phyloP scores from a whole-genome alignment of 1,140 invertebrate genomes.

The Drosophila setifemur region DNA sequence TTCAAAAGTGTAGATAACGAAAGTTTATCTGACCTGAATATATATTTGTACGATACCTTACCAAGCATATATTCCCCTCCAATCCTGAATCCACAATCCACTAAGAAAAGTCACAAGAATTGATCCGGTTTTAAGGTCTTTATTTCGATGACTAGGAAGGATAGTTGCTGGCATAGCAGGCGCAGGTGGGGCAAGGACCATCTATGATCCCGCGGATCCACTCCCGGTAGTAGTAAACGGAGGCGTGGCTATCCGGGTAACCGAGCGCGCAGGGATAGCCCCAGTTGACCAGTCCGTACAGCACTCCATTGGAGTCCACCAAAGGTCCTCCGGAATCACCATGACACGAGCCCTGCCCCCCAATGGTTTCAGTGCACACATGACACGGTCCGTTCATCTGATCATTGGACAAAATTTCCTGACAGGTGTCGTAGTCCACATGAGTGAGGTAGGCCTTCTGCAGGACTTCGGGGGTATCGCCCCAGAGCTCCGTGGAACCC shows the following conservation, averaged over 20 bases:
- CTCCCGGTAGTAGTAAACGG: slow-evolving; percentile 35
- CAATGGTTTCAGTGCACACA: slow-evolving; percentile 85
- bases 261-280: slow-evolving; percentile 83
- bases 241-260: slow-evolving; percentile 82
- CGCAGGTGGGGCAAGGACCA: slow-evolving; percentile 39
- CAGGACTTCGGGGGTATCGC: slow-evolving; percentile 65
- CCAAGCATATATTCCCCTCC: too few relatives aligned
- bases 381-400: slow-evolving; percentile 72
- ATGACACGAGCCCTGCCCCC: slow-evolving; percentile 85
- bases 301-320: slow-evolving; percentile 53
- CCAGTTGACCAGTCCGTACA: slow-evolving; percentile 84
- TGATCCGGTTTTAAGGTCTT: too few relatives aligned
- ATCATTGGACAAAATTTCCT: slow-evolving; percentile 43
- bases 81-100: too few relatives aligned
- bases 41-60: too few relatives aligned
- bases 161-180: slow-evolving; percentile 76
- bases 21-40: too few relatives aligned
- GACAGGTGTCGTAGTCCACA: slow-evolving; percentile 63
- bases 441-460: slow-evolving; percentile 68
- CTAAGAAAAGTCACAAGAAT: too few relatives aligned
- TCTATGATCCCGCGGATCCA: slow-evolving; percentile 45
- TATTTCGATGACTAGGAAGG: too few relatives aligned
- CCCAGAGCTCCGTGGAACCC: slow-evolving; percentile 81
- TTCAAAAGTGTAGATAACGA: too few relatives aligned
- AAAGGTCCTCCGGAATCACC: slow-evolving; percentile 83